Conservation (phyloP, 1,140 invertebrate species). For the Drosophila elegans region DNA sequence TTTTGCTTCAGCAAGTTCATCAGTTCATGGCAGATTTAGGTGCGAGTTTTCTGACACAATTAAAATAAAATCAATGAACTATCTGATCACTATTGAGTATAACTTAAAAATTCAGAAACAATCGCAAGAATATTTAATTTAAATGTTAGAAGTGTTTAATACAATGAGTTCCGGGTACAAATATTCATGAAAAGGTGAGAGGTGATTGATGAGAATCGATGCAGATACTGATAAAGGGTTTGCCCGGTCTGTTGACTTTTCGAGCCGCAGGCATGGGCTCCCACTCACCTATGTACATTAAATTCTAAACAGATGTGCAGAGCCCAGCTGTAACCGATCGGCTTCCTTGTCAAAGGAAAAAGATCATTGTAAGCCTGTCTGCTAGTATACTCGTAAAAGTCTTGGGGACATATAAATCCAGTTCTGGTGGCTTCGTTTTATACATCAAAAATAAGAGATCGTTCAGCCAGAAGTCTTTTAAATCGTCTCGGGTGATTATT, state of each 20-base stretch:
- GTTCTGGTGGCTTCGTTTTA: conserved; percentile 41
- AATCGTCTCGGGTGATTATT: conserved; percentile 36
- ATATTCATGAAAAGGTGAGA: conserved; percentile 13
- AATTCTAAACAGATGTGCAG: conserved; percentile 37
- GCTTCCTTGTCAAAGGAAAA: conserved; percentile 8
- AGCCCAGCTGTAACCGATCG: conserved; percentile 20
- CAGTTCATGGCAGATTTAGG: not conserved
- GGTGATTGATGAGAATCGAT: conserved; percentile 24
- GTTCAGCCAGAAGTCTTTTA: conserved; percentile 39
- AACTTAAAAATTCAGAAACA: not conserved
- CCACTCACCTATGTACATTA: conserved; percentile 37
- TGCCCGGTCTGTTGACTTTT: conserved; percentile 20
- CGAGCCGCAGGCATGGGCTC: conserved; percentile 18
- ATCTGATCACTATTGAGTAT: not conserved
- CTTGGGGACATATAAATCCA: conserved; percentile 39
- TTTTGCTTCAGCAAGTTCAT: not conserved
- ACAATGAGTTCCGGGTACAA: not conserved
- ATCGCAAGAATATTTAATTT: not conserved
- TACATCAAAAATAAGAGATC: conserved; percentile 41
- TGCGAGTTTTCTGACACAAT: not conserved
- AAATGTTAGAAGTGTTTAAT: not conserved
- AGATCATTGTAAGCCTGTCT: conserved; percentile 25
- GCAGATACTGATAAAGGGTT: conserved; percentile 15
- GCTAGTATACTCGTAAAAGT: conserved; percentile 32
- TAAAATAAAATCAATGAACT: not conserved